Evolutionary conservation across 2,113 vertebrate genomes (phyloP).

Genomic region (Halcyon malimbica): DNA sequence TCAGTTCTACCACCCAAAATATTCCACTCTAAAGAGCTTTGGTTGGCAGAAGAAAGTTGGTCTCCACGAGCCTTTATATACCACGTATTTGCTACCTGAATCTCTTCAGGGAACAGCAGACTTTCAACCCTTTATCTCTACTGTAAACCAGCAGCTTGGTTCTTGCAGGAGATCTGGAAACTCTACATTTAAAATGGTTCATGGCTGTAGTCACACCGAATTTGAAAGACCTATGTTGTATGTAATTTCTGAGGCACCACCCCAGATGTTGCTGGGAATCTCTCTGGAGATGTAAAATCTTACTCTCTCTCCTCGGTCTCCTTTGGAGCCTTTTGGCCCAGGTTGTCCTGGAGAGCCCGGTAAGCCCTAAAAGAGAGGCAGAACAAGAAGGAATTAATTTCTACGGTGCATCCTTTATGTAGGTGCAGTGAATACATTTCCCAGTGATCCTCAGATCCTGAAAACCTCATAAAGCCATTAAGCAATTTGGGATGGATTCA

Average conservation of each 20-base stretch:
- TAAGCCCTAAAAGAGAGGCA: conserved; percentile 69
- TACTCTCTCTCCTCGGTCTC: conserved; percentile 81
- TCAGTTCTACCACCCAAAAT: not conserved
- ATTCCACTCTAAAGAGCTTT: not conserved
- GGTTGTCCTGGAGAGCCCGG: conserved; percentile 75
- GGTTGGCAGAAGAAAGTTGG: not conserved
- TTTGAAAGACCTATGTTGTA: not conserved
- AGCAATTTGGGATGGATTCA: not conserved
- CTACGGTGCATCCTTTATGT: not conserved
- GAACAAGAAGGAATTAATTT: not conserved
- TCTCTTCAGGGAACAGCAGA: not conserved
- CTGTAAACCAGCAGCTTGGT: not conserved
- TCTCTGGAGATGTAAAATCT: not conserved
- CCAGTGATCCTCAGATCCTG: not conserved
- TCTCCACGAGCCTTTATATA: not conserved
- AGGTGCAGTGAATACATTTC: not conserved
- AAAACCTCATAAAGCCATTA: not conserved
- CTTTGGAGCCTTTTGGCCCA: conserved; percentile 77
- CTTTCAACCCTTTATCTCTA: not conserved
- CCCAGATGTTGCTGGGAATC: not conserved
- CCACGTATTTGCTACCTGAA: not conserved
- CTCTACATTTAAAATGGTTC: not conserved
- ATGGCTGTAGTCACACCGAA: not conserved
- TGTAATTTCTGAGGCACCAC: not conserved
- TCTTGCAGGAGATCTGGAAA: not conserved